A percentile compares a stretch with the other conserved stretches of the same genome.
Conservation (phyloP, 1,140 invertebrate genomes). For the Caenorhabditis elegans region WBcel235 BX284606.5:3457501-3458000, state of each 20-base stretch:
- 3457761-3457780: constrained; percentile 26
- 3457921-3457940: neutral
- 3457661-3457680: neutral
- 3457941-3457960: no score
- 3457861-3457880: constrained; percentile 14
- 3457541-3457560: neutral
- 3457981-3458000: no score
- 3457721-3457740: neutral
- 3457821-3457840: constrained; percentile 5
- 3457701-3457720: constrained; percentile 31
- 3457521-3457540: no score
- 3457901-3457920: neutral
- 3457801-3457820: neutral
- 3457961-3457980: no score
- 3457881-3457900: neutral
- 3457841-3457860: constrained; percentile 30
- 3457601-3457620: no score
- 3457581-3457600: constrained; percentile 5
- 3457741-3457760: neutral
- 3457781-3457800: constrained; percentile 12
- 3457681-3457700: constrained; percentile 30
- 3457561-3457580: constrained; percentile 33
- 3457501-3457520: constrained; percentile 13
- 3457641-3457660: neutral
- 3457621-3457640: neutral